phyloP scores from a whole-genome alignment of 1,140 invertebrate genomes.

The Adelges cooleyi region DNA sequence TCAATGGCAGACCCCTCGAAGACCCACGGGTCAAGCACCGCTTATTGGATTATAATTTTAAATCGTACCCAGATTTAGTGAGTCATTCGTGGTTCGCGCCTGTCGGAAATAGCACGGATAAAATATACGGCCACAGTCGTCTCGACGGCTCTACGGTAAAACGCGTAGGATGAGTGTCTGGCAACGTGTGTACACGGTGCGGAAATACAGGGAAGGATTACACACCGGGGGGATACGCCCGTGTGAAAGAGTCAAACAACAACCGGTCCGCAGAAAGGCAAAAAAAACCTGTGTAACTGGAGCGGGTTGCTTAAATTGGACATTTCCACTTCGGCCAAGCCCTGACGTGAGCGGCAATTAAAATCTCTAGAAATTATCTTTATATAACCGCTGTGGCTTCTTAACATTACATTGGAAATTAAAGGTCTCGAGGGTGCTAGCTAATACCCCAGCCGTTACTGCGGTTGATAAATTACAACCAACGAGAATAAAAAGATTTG shows the following conservation, averaged over 20 bases:
- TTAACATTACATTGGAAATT: no score
- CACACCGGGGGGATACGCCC: not conserved
- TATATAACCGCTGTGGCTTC: no score
- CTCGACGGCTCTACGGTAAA: not conserved
- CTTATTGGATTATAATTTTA: no score
- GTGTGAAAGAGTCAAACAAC: not conserved
- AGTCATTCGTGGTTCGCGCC: not conserved
- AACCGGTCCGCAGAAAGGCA: constrained; percentile 2
- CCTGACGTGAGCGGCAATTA: no score
- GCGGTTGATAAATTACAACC: no score
- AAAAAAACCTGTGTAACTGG: constrained; percentile 12
- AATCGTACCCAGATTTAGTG: not conserved
- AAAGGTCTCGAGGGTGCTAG: no score
- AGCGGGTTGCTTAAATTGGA: constrained; percentile 23
- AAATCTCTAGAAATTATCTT: no score
- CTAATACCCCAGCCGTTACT: no score
- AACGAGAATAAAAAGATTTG: no score
- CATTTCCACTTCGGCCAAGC: constrained; percentile 16
- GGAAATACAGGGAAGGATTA: not conserved
- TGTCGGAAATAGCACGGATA: not conserved
- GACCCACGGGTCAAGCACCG: no score
- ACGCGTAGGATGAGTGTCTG: not conserved
- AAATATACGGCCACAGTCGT: no score
- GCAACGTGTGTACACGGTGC: not conserved
- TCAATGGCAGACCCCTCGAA: no score